These are phyloP conservation scores for Mastigias papua DNA, from an alignment of 30 jellyfish, hydroid and myxozoan species.

Conservation along the genomic window DNA sequence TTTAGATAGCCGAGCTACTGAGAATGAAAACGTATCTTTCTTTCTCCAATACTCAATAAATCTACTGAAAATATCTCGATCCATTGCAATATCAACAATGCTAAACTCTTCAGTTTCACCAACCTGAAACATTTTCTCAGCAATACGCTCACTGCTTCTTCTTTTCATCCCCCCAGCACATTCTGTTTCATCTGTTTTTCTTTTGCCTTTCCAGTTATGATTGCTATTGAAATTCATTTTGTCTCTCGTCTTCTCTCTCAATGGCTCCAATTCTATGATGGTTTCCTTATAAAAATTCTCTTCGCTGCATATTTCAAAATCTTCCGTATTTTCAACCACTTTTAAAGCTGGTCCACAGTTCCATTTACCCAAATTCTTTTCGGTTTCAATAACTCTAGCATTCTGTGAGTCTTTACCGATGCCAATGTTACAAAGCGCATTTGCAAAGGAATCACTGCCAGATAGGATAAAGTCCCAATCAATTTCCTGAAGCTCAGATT, in stretches of 20 bases:
- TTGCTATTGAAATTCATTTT: neutral
- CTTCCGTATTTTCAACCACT: neutral
- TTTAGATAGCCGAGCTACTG: slow-evolving; percentile 72
- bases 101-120: slow-evolving; percentile 49
- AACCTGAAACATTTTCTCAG: neutral
- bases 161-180: neutral
- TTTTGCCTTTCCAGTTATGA: neutral
- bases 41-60: slow-evolving; percentile 78
- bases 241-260: neutral
- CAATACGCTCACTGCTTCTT: slow-evolving; percentile 59
- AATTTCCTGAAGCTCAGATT: neutral
- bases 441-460: slow-evolving; percentile 48
- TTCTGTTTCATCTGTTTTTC: neutral
- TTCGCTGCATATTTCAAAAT: neutral
- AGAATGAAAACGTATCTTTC: slow-evolving; percentile 60
- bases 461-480: slow-evolving; percentile 33
- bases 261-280: neutral
- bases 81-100: slow-evolving; percentile 77
- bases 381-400: neutral
- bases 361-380: neutral
- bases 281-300: neutral
- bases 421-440: slow-evolving; percentile 29
- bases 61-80: slow-evolving; percentile 45
- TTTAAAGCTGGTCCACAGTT: neutral
- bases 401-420: neutral